Base-by-base conservation (phyloP, 1,140 invertebrate species). In the Tetramorium simillimum region DNA sequence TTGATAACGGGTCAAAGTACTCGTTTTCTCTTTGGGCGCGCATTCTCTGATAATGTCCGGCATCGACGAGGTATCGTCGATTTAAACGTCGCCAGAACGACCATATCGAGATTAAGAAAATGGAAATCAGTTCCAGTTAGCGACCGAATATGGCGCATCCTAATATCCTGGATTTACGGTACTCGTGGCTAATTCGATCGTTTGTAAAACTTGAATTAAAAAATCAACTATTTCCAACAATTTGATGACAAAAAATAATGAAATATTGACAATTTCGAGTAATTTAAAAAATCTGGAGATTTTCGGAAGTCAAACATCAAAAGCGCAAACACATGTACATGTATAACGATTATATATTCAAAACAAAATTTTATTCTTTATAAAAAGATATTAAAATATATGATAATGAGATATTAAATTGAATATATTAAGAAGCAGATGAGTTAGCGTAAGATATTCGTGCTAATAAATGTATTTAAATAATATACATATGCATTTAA, bases 1-100 rank as follows among this genome's bases (percentile, higher is more conserved):
- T 53, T 84, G 78, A 87, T 87, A 87, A 87, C 67, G 28, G 72
- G 70, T 88, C 77, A 24, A 87, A 43, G 33, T 49, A 21, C 12
- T 82, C 12, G 21, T 72, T 70, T 21, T 56, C 56, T 77, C 18
- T 51, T 49, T 72, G 21, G n/a, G 16, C 70, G 40, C n/a, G 51
- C 21, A 40, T 49, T 60, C 10, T 24, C 9, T 76, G 70, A 75
- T 69, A 75, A 60, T 53, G 69, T 2, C 40, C 5, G 3, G 63
- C 49, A 37, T 10, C 65, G 12, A 9, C 24, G 67, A 24, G 9
- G 67, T n/a, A 82, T n/a, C 9, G 40, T n/a, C 51, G 40, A 33
- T 80, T 24, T 16, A 33, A 82, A 46, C 33, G 53, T n/a, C 14
- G n/a, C 16, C 28, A n/a, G 5, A 14, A 67, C 14, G 28, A 28